phyloP scores from a whole-genome alignment of 2,888 invertebrate genomes.

The Smittia sp. region DNA sequence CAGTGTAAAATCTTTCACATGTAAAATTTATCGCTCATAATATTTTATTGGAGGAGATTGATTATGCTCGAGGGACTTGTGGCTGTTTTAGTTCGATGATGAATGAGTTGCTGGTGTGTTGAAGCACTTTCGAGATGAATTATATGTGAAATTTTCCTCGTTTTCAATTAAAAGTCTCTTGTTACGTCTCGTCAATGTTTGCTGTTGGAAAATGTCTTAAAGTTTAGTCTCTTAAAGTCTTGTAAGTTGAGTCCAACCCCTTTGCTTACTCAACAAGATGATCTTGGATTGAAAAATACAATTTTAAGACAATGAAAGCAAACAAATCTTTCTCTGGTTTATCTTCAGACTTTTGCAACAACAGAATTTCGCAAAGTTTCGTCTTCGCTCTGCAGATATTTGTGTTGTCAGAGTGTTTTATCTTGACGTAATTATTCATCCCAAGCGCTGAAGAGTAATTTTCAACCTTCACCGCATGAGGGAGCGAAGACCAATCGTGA shows the following conservation, averaged over 20 bases:
- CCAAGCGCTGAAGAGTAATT: background rate
- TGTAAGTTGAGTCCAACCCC: background rate
- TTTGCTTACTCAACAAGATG: background rate
- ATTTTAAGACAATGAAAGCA: constrained; percentile 11
- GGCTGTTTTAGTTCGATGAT: background rate
- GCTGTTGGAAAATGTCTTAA: background rate
- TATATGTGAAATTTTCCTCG: constrained; percentile 11
- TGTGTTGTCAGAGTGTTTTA: no score
- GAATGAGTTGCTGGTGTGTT: background rate
- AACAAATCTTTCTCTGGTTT: background rate
- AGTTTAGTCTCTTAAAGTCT: background rate
- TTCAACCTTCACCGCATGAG: no score
- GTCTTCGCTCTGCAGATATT: no score
- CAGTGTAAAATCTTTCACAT: background rate
- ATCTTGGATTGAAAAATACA: constrained; percentile 2
- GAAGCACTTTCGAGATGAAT: background rate
- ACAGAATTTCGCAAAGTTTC: no score
- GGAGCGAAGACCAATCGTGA: background rate
- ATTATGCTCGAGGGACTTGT: constrained; percentile 25
- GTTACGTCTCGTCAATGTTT: background rate
- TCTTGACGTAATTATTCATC: no score
- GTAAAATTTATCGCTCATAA: constrained; percentile 1
- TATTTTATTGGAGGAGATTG: constrained; percentile 24
- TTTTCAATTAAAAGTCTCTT: constrained; percentile 4
- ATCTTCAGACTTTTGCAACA: background rate